These are phyloP conservation scores for Oxystoma pomonae DNA, from an alignment of 2,888 invertebrate species.

Conservation along the genomic window DNA sequence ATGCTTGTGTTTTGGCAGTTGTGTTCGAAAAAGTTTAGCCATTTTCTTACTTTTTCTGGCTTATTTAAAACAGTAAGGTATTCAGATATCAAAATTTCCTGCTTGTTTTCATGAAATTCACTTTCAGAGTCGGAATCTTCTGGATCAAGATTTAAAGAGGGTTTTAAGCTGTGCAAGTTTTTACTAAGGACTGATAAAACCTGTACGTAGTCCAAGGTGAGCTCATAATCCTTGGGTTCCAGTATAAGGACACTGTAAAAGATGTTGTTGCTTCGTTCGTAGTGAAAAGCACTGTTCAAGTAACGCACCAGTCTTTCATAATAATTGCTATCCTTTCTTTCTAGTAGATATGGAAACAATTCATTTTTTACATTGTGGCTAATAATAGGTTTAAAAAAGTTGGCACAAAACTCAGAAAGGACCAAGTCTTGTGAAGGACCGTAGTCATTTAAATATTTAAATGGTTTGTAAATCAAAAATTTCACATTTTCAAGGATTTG, in stretches of 20 bases:
- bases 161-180: slow-evolving; percentile 43
- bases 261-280: slow-evolving; percentile 52
- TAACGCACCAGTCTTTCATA: slow-evolving; percentile 48
- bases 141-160: slow-evolving; percentile 43
- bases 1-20: slow-evolving; percentile 41
- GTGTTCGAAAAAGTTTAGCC: slow-evolving; percentile 50
- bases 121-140: slow-evolving; percentile 57
- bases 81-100: slow-evolving; percentile 40
- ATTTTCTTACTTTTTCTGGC: slow-evolving; percentile 45
- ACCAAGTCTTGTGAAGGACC: slow-evolving; percentile 51
- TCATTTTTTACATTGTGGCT: slow-evolving; percentile 65
- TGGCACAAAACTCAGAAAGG: slow-evolving; percentile 57
- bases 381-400: slow-evolving; percentile 64
- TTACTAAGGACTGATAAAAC: slow-evolving; percentile 52
- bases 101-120: slow-evolving; percentile 51
- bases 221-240: slow-evolving; percentile 59
- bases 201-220: slow-evolving; percentile 52
- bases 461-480: slow-evolving; percentile 72
- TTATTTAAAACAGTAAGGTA: slow-evolving; percentile 43
- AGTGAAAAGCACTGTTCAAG: slow-evolving; percentile 41
- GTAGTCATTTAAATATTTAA: slow-evolving; percentile 53
- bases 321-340: slow-evolving; percentile 43
- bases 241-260: slow-evolving; percentile 65
- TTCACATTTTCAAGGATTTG: slow-evolving; percentile 60
- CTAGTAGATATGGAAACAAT: slow-evolving; percentile 65